A percentile compares a stretch with the other conserved stretches of the same genome.
These are phyloP conservation scores for Pseudoatta argentina DNA, from an alignment of 1,140 invertebrate species.

Conservation along the genomic window DNA sequence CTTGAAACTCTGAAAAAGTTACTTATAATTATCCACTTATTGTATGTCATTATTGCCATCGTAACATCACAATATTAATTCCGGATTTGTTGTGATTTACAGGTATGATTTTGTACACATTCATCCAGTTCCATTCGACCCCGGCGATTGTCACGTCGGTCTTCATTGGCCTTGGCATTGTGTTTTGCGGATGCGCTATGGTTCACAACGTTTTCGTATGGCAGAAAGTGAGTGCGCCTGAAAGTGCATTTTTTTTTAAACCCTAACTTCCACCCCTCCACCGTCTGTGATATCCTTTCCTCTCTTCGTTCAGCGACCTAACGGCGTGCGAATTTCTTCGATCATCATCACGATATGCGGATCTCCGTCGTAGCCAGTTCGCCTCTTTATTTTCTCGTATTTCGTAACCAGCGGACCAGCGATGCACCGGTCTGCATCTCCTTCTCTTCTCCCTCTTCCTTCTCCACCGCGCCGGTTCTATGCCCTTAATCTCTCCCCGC, in stretches of 20 bases:
- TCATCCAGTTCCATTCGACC: conserved; percentile 96
- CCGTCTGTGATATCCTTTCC: neutral
- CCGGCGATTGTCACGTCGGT: conserved; percentile 96
- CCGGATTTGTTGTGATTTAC: conserved; percentile 79
- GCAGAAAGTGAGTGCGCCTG: conserved; percentile 91
- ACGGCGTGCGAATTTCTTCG: conserved; percentile 58
- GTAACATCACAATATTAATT: conserved; percentile 23
- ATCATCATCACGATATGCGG: conserved; percentile 45
- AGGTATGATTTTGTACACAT: conserved; percentile 97
- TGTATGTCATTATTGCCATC: neutral
- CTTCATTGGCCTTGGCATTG: conserved; percentile 95
- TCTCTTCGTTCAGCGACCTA: conserved; percentile 12
- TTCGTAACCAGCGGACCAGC: conserved; percentile 5
- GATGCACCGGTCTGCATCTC: conserved; percentile 36
- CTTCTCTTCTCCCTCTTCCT: too few relatives aligned
- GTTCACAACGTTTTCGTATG: conserved; percentile 97
- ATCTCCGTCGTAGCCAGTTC: conserved; percentile 41
- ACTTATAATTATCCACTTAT: neutral
- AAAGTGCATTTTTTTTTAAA: conserved; percentile 24
- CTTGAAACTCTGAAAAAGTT: neutral
- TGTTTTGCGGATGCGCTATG: conserved; percentile 96
- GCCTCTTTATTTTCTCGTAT: conserved; percentile 57
- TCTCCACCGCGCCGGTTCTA: neutral
- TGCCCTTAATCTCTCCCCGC: conserved; percentile 45
- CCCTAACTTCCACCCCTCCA: neutral